Base-by-base conservation (phyloP, 2,888 invertebrate genomes). In the Metalampra italica region DNA sequence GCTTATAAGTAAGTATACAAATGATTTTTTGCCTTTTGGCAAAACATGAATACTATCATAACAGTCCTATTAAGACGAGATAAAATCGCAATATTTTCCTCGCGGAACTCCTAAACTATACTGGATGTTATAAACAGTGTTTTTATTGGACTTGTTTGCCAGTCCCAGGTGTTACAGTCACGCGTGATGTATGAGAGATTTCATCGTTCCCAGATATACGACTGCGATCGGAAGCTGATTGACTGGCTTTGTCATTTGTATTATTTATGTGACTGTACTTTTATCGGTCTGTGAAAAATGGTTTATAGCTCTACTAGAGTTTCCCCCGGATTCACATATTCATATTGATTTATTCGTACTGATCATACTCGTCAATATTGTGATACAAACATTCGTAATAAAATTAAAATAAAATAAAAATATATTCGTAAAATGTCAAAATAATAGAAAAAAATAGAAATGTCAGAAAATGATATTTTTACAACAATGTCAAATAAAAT, bases 141-240 rank as follows among this genome's bases (percentile, higher is more conserved):
- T 40, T 40, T 40, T 40, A 40, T 40, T 40, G 9, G 22, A 40
- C n/a, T 40, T 40, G 40, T 40, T 40, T 40, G 15, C 40, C 9
- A 7, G 14, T 12, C 14, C 40, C 40, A 40, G 40, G 40, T 40
- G 40, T 40, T 40, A n/a, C n/a, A 36, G 5, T 8, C 32, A 32
- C 32, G 32, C 9, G 8, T 32, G 32, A 32, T 22, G 12, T 42
- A 42, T 42, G 42, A 42, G 42, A 41, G 14, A 14, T 42, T 42
- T 22, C 30, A 15, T 13, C 39, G 13, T 30, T 42, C 42, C n/a
- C 42, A 8, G 13, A 13, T 15, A 11, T 13, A 13, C 9, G 13
- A 22, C 7, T 40, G 1, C 2, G 29, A 29, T 29, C 41, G 29
- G n/a, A 32, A 32, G 32, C n/a, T 41, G 41, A 41, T 41, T 41